A percentile compares a stretch with the other conserved stretches of the same genome.
Conservation (phyloP, 2,888 invertebrate genomes). For the Boloria euphrosyne region DNA sequence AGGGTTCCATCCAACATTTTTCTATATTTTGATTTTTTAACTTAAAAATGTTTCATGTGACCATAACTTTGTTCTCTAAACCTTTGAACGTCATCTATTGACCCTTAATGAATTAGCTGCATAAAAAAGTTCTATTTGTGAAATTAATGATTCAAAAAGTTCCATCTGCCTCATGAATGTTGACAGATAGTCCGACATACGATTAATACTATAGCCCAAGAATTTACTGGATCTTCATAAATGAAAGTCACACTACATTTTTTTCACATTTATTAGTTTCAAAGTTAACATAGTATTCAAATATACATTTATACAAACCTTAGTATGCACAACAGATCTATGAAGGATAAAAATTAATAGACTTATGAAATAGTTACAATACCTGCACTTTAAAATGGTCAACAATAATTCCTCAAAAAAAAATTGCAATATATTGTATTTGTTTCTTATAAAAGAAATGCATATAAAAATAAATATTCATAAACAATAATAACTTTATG, state of each 20-base stretch:
- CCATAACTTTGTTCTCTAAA: no score
- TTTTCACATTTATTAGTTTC: conserved; percentile 24
- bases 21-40: no score
- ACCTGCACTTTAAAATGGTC: background rate
- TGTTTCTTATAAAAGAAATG: conserved; percentile 19
- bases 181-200: no score
- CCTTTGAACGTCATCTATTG: no score
- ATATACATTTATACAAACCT: conserved; percentile 30
- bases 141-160: no score
- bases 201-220: no score
- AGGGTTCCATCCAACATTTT: no score
- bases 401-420: background rate
- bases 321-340: conserved; percentile 24
- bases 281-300: conserved; percentile 21
- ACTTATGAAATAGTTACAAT: conserved; percentile 15
- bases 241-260: conserved; percentile 8
- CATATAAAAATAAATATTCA: conserved; percentile 22
- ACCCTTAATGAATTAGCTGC: no score
- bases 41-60: no score
- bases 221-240: background rate
- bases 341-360: conserved; percentile 17
- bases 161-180: no score
- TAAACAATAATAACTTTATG: conserved; percentile 12
- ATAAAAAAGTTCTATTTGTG: no score
- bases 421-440: no score